Evolutionary conservation across 2,888 invertebrate genomes (phyloP), one percentile per base, ranked within the genome.

Genomic region (Glaucopsyche alexis): DNA sequence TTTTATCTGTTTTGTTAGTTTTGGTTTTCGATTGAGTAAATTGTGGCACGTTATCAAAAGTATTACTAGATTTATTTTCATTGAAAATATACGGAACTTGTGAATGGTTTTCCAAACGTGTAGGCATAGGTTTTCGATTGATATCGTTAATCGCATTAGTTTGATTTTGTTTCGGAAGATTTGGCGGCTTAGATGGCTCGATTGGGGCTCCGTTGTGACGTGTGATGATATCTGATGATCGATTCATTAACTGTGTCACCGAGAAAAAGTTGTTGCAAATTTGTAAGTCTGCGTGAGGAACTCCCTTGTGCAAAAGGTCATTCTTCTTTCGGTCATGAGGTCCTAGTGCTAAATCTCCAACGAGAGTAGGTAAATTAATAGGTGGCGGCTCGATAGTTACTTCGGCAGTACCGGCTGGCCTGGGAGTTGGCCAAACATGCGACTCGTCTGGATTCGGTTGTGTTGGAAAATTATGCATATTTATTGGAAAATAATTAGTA

Each of bases 351-450:
- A 93, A 80, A 79, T 93, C 93, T 42, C 93, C 93, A 45, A 92
- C 88, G 76, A 93, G 82, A 14, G 93, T 93, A 6, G 93, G 93
- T 72, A 93, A 80, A 79, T 93, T 92, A 16, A 92, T 90, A 16
- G 93, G 93, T 40, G 92, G 93, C 29, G 92, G 92, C 76, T 93
- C 93, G 75, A 93, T 92, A 77, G 89, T 91, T 72, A 93, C 90
- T 84, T 93, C 93, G 38, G 93, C 88, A 9, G 92, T 92, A 6
- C 92, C 93, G 16, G 88, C 84, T 38, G 90, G 86, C 77, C 92
- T 85, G 8, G 90, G 80, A 5, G 92, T 85, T 16, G 92, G 91
- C 93, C 93, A 93, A 16, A 88, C 85, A 81, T 89, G 90, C 75
- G 89, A 86, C 72, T 92, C 92, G 74, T 93, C 93, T 80, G 89